These are phyloP conservation scores for Karalla daura DNA, from an alignment of 2,797 vertebrate genomes.

Conservation along the genomic window DNA sequence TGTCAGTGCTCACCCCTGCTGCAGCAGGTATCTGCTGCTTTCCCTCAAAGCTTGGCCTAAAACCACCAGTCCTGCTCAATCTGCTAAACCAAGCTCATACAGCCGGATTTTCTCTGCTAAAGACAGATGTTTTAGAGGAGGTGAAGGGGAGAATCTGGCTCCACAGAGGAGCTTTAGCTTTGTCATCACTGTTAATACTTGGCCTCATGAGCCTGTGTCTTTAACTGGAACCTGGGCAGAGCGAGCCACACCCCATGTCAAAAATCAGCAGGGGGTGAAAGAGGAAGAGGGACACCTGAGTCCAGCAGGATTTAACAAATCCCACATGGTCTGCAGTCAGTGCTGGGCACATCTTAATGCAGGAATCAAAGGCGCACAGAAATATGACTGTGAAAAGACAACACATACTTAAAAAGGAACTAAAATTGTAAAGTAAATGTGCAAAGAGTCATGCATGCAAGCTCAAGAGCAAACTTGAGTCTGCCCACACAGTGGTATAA, in stretches of 20 bases:
- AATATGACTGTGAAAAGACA: background rate
- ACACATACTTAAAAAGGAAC: background rate
- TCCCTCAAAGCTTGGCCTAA: conserved; percentile 38
- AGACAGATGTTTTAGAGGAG: conserved; percentile 81
- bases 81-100: conserved; percentile 68
- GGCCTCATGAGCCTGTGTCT: conserved; percentile 60
- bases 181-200: conserved; percentile 59
- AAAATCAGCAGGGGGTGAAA: conserved; percentile 35
- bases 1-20: conserved; percentile 11
- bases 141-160: conserved; percentile 69
- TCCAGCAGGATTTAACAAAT: conserved; percentile 2
- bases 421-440: background rate
- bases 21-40: conserved; percentile 36
- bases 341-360: background rate
- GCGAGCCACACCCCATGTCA: conserved; percentile 31
- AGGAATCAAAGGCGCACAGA: background rate
- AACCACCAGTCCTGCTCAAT: conserved; percentile 43
- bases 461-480: background rate
- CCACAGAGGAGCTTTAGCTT: conserved; percentile 66
- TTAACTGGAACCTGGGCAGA: conserved; percentile 55
- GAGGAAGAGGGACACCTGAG: conserved; percentile 22
- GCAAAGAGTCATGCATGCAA: no score
- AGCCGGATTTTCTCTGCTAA: conserved; percentile 74
- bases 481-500: background rate
- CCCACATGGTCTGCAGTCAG: background rate